Conservation (phyloP, 2,888 invertebrate species). For the Plebejus melissa region DNA sequence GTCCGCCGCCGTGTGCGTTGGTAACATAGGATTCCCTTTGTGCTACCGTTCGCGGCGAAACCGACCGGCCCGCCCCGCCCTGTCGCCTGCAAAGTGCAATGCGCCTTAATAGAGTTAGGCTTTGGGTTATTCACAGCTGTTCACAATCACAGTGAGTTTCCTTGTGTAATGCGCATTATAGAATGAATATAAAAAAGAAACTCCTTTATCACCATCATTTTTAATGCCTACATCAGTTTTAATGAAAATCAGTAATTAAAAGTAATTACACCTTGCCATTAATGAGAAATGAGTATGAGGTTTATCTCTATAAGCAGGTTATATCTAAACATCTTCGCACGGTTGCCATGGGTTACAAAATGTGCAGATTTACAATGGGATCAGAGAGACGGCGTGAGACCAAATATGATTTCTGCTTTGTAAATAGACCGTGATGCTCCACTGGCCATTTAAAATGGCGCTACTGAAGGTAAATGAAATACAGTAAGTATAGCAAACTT, state of each 20-base stretch:
- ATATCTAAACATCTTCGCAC: slow-evolving; percentile 20
- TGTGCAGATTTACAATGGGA: slow-evolving; percentile 15
- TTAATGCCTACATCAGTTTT: background rate
- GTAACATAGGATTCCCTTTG: too few species aligned
- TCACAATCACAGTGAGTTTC: too few species aligned
- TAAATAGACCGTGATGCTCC: background rate
- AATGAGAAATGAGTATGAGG: background rate
- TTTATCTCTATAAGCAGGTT: background rate
- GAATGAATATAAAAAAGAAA: too few species aligned
- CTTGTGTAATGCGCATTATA: too few species aligned
- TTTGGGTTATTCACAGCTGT: too few species aligned
- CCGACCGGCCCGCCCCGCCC: too few species aligned
- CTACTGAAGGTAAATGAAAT: background rate
- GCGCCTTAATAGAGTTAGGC: too few species aligned
- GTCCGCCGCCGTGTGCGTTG: too few species aligned
- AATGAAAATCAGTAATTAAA: background rate
- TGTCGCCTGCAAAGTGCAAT: too few species aligned
- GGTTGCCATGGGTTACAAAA: slow-evolving; percentile 24
- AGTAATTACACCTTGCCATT: background rate
- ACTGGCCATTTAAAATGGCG: background rate
- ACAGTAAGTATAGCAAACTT: too few species aligned
- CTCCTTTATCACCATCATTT: background rate
- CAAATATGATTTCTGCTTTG: background rate
- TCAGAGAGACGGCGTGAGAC: slow-evolving; percentile 24
- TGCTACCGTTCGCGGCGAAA: too few species aligned